Percentiles rank a stretch among this genome's conserved stretches.
phyloP scores from a whole-genome alignment of 2,888 invertebrate genomes.

The Acanthosepion pharaonis region DNA sequence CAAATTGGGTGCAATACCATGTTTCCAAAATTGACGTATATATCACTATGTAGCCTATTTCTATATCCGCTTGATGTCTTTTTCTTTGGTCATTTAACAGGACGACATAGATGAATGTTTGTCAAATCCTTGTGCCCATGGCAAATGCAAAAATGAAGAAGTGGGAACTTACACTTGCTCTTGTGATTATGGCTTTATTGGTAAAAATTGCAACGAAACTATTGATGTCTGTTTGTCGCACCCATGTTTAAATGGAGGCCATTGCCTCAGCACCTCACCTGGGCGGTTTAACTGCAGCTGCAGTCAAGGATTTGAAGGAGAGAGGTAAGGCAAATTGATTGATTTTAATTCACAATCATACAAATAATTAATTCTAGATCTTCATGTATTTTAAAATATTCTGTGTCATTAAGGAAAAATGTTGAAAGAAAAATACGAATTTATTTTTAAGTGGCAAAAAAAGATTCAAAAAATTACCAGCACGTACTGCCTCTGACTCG shows the following conservation, averaged over 20 bases:
- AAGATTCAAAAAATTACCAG: no score
- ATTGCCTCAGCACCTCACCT: background rate
- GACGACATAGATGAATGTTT: slow-evolving; percentile 48
- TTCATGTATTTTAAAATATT: no score
- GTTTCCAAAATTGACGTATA: no score
- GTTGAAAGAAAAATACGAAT: no score
- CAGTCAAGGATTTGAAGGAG: background rate
- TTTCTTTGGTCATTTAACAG: background rate
- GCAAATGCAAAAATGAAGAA: slow-evolving; percentile 46
- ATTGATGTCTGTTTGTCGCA: background rate
- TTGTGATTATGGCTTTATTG: slow-evolving; percentile 41
- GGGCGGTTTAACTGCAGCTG: background rate
- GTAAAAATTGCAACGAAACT: background rate
- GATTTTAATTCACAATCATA: no score
- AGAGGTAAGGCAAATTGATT: background rate
- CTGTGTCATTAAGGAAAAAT: no score
- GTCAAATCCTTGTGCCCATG: slow-evolving; percentile 47
- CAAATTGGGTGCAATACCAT: no score
- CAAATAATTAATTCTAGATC: no score
- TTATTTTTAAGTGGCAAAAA: no score
- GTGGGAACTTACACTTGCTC: slow-evolving; percentile 40
- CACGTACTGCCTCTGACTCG: no score
- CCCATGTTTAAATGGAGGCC: slow-evolving; percentile 42
- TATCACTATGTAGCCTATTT: background rate
- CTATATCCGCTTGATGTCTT: background rate